phyloP scores from a whole-genome alignment of 1,140 invertebrate species.

The Gryllus bimaculatus region DNA sequence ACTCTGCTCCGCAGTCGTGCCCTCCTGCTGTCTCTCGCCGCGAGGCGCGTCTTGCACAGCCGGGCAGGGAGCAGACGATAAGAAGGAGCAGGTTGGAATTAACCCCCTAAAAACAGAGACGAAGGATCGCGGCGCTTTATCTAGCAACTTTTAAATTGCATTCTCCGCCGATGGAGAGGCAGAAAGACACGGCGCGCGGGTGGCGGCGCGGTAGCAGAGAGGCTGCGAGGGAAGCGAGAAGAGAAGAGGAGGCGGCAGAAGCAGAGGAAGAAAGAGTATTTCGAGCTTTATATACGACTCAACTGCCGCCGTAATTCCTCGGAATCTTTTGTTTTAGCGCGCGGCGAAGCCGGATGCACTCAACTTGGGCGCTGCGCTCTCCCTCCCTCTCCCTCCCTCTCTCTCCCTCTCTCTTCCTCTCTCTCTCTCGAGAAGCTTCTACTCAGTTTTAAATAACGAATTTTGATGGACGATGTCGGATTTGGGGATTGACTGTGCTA shows the following conservation, averaged over 20 bases:
- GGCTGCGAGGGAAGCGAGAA: too few relatives aligned
- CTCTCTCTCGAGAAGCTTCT: too few relatives aligned
- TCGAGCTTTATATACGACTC: slow-evolving; percentile 22
- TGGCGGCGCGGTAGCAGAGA: too few relatives aligned
- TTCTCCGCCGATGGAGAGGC: slow-evolving; percentile 10
- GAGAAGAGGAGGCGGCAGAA: background rate
- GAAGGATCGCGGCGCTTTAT: slow-evolving; percentile 17
- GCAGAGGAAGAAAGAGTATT: slow-evolving; percentile 6
- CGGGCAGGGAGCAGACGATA: background rate
- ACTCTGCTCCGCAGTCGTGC: too few relatives aligned
- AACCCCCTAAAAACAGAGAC: slow-evolving; percentile 16
- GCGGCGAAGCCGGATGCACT: background rate
- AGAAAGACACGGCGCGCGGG: background rate
- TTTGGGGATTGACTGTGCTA: too few relatives aligned
- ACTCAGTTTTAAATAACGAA: too few relatives aligned
- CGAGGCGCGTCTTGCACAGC: background rate
- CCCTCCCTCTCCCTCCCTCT: too few relatives aligned
- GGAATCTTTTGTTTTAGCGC: slow-evolving; percentile 19
- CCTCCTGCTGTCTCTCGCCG: too few relatives aligned
- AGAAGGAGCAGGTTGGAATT: slow-evolving; percentile 19
- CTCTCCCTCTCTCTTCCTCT: too few relatives aligned
- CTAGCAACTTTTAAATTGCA: slow-evolving; percentile 22
- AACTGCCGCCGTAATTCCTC: slow-evolving; percentile 20
- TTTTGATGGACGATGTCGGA: too few relatives aligned
- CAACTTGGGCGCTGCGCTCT: background rate